phyloP scores from a whole-genome alignment of 2,113 vertebrate genomes.

The Cebus imitator region DNA sequence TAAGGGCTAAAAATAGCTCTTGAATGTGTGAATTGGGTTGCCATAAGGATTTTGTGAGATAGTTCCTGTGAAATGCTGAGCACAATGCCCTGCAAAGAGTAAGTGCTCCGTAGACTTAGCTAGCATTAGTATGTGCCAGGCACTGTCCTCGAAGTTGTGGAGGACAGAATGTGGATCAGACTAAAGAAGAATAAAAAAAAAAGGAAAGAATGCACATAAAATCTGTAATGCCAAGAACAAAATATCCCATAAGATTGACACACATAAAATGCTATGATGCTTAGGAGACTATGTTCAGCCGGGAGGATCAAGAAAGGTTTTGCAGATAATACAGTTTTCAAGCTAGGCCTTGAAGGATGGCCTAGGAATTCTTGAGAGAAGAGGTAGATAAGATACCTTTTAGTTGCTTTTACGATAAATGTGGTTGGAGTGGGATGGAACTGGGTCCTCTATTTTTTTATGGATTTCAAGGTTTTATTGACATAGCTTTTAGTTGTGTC shows the following conservation, averaged over 20 bases:
- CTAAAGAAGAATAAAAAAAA: background rate
- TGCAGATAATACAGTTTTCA: constrained; percentile 15
- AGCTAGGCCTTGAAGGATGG: background rate
- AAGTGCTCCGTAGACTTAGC: background rate
- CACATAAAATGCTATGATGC: background rate
- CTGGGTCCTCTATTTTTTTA: constrained; percentile 22
- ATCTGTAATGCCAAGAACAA: background rate
- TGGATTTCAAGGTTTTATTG: background rate
- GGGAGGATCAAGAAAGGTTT: background rate
- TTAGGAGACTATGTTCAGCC: background rate
- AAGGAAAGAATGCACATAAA: background rate
- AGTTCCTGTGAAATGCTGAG: constrained; percentile 30
- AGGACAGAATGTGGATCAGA: constrained; percentile 9
- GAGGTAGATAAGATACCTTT: background rate
- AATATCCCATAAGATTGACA: background rate
- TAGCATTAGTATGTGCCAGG: background rate
- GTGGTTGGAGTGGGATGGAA: background rate
- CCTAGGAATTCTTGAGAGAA: background rate
- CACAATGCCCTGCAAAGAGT: background rate
- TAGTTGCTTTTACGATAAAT: background rate
- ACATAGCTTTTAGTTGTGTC: background rate
- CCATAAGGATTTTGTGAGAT: background rate
- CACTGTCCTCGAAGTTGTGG: background rate
- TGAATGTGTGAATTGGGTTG: background rate
- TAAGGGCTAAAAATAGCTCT: constrained; percentile 17